A percentile compares a stretch with the other conserved stretches of the same genome.
phyloP scores from a whole-genome alignment of 2,113 vertebrate species.

The Pyxicephalus adspersus region DNA sequence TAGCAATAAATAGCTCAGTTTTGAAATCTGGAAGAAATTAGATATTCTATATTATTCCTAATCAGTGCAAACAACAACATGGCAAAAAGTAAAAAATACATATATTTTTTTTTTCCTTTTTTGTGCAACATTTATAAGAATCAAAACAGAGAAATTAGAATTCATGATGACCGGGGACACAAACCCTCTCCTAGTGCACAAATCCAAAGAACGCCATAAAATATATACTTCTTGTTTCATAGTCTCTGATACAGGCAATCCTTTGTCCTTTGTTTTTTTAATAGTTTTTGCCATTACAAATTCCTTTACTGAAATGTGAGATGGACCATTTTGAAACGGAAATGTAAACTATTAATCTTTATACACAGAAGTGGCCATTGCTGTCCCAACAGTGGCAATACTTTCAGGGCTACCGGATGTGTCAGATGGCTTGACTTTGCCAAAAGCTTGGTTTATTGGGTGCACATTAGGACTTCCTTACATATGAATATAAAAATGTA shows the following conservation, averaged over 20 bases:
- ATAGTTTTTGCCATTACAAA: no score
- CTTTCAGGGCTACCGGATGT: no score
- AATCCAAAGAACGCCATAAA: conserved; percentile 3
- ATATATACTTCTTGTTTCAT: not conserved
- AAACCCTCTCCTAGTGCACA: conserved; percentile 11
- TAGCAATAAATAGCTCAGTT: conserved; percentile 54
- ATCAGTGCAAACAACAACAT: conserved; percentile 57
- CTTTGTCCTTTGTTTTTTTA: no score
- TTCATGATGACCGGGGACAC: not conserved
- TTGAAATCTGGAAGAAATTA: conserved; percentile 23
- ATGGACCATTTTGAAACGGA: not conserved
- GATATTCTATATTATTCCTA: conserved; percentile 54
- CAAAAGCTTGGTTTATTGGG: no score
- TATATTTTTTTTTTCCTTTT: conserved; percentile 22
- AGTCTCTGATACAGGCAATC: no score
- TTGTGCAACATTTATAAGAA: not conserved
- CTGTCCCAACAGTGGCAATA: no score
- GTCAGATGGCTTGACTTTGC: no score
- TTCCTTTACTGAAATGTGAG: conserved; percentile 11
- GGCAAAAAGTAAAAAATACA: conserved; percentile 15
- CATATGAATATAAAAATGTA: no score
- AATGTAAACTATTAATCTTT: not conserved
- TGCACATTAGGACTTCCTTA: no score
- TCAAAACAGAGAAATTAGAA: conserved; percentile 12
- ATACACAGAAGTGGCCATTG: no score